A percentile compares a stretch with the other conserved stretches of the same genome.
Evolutionary conservation across 2,888 invertebrate genomes (phyloP).

Genomic region (Isotomurus palustris): DNA sequence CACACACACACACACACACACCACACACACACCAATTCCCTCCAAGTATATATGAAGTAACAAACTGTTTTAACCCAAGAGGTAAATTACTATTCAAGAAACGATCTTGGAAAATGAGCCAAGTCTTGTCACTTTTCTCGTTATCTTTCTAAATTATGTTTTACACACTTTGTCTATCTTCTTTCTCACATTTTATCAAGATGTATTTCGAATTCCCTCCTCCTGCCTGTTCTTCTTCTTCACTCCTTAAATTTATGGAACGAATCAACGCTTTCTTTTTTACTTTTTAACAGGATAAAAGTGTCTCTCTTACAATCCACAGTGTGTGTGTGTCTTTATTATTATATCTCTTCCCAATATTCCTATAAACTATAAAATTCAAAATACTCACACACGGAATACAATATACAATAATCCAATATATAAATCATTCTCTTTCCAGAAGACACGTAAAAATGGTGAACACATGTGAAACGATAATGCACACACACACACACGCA

Average conservation of each 20-base stretch:
- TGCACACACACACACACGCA: not conserved
- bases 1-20: not conserved
- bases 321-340: not conserved
- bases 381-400: no score
- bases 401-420: no score
- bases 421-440: no score
- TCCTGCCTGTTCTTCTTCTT: not conserved
- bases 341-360: not conserved
- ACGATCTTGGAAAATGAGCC: not conserved
- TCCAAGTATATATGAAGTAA: not conserved
- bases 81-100: not conserved
- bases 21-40: not conserved
- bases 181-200: not conserved
- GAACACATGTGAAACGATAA: no score
- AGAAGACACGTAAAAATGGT: no score
- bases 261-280: no score
- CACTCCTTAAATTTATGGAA: no score
- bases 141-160: not conserved
- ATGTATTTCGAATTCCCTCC: not conserved
- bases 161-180: not conserved
- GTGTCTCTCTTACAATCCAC: no score
- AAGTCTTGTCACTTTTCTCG: conserved; percentile 1
- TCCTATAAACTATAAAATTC: not conserved
- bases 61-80: not conserved
- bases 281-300: no score